These are phyloP conservation scores for Pavo muticus DNA, from an alignment of 2,113 vertebrate species.

Conservation along the genomic window DNA sequence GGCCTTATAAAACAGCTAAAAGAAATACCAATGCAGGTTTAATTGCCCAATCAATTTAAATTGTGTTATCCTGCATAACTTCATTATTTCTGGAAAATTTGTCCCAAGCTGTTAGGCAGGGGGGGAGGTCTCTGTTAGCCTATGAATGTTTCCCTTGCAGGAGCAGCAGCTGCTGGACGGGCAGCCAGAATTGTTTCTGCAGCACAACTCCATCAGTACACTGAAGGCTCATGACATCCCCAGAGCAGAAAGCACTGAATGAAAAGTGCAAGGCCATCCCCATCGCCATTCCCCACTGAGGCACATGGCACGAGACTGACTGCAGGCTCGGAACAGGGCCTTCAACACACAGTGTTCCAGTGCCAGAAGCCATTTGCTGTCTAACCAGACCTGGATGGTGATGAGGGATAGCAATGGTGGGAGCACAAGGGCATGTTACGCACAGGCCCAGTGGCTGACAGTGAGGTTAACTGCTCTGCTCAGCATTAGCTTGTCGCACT, in stretches of 20 bases:
- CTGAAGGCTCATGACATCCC: background rate
- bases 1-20: background rate
- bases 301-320: accelerated
- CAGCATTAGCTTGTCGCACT: background rate
- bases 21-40: background rate
- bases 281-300: accelerated
- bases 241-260: background rate
- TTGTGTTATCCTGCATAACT: background rate
- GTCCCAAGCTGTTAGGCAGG: background rate
- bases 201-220: background rate
- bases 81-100: background rate
- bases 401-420: accelerated
- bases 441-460: background rate
- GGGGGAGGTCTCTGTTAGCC: background rate
- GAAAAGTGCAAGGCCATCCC: accelerated
- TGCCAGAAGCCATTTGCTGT: accelerated
- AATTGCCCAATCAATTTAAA: background rate
- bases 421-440: accelerated
- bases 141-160: background rate
- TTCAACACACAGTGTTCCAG: accelerated
- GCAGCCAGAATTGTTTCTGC: background rate
- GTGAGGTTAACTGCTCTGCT: background rate
- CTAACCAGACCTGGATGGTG: accelerated
- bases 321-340: background rate
- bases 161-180: background rate